These are phyloP conservation scores for Nomada hirtipes DNA, from an alignment of 2,888 invertebrate species.

Conservation along the genomic window DNA sequence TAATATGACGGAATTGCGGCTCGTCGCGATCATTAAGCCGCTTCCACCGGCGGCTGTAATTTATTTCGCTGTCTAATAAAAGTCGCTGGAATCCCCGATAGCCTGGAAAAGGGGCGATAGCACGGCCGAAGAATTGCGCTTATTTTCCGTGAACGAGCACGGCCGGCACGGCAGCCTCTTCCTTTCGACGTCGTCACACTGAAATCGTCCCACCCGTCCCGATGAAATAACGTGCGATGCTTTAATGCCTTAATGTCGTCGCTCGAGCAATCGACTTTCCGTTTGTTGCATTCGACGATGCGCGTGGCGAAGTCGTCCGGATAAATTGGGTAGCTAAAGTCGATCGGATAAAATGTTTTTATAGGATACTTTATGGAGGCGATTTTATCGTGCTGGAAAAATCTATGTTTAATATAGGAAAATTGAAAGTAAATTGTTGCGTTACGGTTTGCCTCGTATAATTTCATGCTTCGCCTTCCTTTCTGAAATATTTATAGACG, in stretches of 20 bases:
- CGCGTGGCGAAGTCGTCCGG: neutral
- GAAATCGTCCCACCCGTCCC: neutral
- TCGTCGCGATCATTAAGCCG: constrained; percentile 47
- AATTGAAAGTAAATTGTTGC: no score
- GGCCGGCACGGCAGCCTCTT: constrained; percentile 7
- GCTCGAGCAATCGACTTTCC: neutral
- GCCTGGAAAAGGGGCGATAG: constrained; percentile 13
- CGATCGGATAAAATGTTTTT: neutral
- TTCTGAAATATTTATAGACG: no score
- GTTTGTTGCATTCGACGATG: neutral
- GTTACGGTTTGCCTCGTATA: no score
- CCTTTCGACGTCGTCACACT: constrained; percentile 12
- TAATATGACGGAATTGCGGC: constrained; percentile 57
- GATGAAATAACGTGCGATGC: neutral
- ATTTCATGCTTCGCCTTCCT: no score
- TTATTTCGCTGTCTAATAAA: constrained; percentile 60
- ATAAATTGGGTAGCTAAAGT: neutral
- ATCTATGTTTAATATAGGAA: no score
- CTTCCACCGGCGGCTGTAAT: constrained; percentile 35
- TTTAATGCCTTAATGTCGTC: constrained; percentile 5
- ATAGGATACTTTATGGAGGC: no score
- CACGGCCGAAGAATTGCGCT: constrained; percentile 27
- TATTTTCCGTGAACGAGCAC: constrained; percentile 24
- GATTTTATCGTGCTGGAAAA: no score
- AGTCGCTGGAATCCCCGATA: constrained; percentile 46